Conservation (phyloP, 2,797 vertebrate genomes). For the Hapalemur alaotrensis region DNA sequence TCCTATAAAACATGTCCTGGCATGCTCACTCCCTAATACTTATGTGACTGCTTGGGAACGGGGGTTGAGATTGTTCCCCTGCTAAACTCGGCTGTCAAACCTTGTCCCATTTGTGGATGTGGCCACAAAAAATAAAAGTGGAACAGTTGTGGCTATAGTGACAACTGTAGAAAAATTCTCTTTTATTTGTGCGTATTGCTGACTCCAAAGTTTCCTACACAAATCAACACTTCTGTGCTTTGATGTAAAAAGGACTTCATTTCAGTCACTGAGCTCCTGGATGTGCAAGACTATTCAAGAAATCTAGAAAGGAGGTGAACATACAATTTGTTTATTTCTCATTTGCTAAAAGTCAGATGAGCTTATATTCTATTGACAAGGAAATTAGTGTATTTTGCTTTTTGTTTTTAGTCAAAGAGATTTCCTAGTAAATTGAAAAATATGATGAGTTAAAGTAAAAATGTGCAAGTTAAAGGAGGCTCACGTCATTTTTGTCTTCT, state of each 20-base stretch:
- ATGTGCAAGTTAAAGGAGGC: conserved; percentile 20
- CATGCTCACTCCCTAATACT: conserved; percentile 31
- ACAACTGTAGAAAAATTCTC: conserved; percentile 39
- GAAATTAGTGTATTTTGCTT: conserved; percentile 13
- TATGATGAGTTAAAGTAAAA: conserved; percentile 30
- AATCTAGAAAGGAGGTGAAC: not conserved
- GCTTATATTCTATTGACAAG: not conserved
- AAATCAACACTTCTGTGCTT: not conserved
- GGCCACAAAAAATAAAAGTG: conserved; percentile 11
- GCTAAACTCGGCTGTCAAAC: conserved; percentile 39
- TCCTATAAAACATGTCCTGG: conserved; percentile 44
- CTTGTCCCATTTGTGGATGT: not conserved
- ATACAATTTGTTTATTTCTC: conserved; percentile 26
- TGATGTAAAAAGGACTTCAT: conserved; percentile 4
- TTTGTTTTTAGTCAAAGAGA: conserved; percentile 15
- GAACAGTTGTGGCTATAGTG: not conserved
- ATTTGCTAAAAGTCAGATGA: conserved; percentile 42
- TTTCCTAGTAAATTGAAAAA: conserved; percentile 32
- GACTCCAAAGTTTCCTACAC: not conserved
- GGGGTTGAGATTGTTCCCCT: conserved; percentile 7
- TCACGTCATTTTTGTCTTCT: conserved; percentile 31
- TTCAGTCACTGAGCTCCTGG: not conserved
- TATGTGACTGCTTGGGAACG: conserved; percentile 16
- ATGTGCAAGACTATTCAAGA: not conserved
- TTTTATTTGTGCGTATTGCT: conserved; percentile 10